phyloP scores from a whole-genome alignment of 2,888 invertebrate species.

The Acrobasis suavella region DNA sequence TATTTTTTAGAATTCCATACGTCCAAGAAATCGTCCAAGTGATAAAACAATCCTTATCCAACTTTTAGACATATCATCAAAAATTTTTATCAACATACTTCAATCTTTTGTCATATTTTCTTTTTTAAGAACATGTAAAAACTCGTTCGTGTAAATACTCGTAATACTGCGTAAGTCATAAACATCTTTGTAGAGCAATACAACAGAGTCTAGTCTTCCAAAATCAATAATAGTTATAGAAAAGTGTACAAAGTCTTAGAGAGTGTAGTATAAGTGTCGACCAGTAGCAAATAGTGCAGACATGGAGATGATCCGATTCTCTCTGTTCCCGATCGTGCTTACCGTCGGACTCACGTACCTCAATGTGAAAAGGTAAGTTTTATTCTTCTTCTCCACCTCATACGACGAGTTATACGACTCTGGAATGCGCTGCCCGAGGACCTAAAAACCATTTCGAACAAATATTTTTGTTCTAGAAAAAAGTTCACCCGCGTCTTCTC shows the following conservation, averaged over 20 bases:
- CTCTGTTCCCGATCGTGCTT: conserved; percentile 60
- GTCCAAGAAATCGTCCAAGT: too few species aligned
- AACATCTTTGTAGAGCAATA: background rate
- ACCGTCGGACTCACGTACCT: conserved; percentile 63
- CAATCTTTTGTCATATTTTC: too few species aligned
- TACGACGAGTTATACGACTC: too few species aligned
- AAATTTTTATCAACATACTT: too few species aligned
- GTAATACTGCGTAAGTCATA: too few species aligned
- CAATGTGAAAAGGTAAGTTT: conserved; percentile 65
- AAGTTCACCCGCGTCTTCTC: too few species aligned
- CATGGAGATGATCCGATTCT: conserved; percentile 64
- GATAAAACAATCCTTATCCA: too few species aligned
- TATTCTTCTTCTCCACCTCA: background rate
- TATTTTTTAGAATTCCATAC: too few species aligned
- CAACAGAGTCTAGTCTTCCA: conserved; percentile 22
- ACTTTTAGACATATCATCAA: too few species aligned
- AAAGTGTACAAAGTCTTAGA: background rate
- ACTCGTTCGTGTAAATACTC: background rate
- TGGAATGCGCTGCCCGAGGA: too few species aligned
- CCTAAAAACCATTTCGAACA: too few species aligned
- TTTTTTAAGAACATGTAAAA: background rate
- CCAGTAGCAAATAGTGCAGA: conserved; percentile 32
- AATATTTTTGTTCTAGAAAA: too few species aligned
- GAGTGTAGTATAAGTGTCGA: background rate
- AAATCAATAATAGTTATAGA: background rate